Evolutionary conservation across 2,113 vertebrate genomes (phyloP).

Genomic region (Gobius niger): DNA sequence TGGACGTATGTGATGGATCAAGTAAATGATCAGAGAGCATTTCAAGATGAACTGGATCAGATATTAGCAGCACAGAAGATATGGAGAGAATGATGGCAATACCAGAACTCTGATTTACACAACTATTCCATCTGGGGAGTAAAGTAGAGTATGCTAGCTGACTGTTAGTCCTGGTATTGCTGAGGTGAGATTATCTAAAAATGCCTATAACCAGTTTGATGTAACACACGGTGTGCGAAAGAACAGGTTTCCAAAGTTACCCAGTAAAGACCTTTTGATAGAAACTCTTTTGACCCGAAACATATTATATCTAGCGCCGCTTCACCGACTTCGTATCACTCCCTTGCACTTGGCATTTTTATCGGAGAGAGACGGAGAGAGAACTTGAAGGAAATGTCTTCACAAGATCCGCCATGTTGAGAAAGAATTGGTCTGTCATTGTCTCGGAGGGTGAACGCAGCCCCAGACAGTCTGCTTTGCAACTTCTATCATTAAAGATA

Average conservation of each 20-base stretch:
- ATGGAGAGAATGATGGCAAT: neutral
- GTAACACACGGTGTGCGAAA: neutral
- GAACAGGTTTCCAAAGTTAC: neutral
- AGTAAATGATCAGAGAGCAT: neutral
- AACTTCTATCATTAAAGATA: slow-evolving; percentile 31
- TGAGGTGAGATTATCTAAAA: too few species aligned
- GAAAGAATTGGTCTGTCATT: slow-evolving; percentile 21
- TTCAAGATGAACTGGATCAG: neutral
- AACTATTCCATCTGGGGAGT: neutral
- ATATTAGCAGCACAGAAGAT: neutral
- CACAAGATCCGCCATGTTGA: slow-evolving; percentile 20
- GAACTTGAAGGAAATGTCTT: slow-evolving; percentile 28
- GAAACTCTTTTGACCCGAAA: slow-evolving; percentile 28
- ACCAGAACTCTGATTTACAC: neutral
- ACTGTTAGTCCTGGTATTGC: too few species aligned
- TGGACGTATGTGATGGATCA: neutral
- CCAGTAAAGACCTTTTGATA: neutral
- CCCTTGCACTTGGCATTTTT: slow-evolving; percentile 38
- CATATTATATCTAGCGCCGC: slow-evolving; percentile 28
- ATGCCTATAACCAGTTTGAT: neutral
- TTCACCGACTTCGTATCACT: slow-evolving; percentile 29
- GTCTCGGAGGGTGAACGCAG: slow-evolving; percentile 28
- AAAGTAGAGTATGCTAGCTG: too few species aligned
- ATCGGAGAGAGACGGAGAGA: slow-evolving; percentile 21
- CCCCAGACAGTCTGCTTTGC: slow-evolving; percentile 24